Evolutionary conservation across 2,797 vertebrate species (phyloP), one percentile per base, ranked within the genome.

Genomic region (Cossypha polioptera): DNA sequence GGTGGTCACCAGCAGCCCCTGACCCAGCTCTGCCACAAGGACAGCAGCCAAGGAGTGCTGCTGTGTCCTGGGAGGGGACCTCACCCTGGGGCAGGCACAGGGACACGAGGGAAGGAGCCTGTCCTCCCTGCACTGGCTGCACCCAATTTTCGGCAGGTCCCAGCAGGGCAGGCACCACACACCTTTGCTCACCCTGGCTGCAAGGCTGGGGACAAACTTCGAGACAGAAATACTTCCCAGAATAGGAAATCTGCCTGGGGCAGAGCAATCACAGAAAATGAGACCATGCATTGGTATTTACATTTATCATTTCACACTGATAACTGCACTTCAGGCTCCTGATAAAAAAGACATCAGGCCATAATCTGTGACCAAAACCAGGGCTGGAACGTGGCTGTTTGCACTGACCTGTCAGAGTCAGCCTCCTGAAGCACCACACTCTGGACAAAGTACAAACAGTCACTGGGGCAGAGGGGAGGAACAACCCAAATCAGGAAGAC

Each of bases 21-120:
- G 73, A 59, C 33, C 61, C 33, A 3, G 80, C 79, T 38, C 22
- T 9, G 7, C 67, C 65, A 3, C 0, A 13, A 29, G 53, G 36
- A 12, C 1, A 8, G 71, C 71, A 35, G 78, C 78, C 90, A n/a
- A 28, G 19, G 67, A 57, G 72, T 0, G 2, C 42, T 4, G 77
- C 10, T 5, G 9, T 2, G 4, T 5, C 21, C 77, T 0, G 0
- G 71, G 67, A 45, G 14, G 21, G 6, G 72, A 50, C 26, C 33
- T 82, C 79, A 28, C 35, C 38, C 48, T 40, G 29, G 1, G 2
- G 5, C 28, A 10, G 13, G 40, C 68, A 5, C 3, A 0, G 43
- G 1, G 4, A 5, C 36, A 21, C 7, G 17, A 26, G 73, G 18
- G 26, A 51, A 53, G 1, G 3, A 51, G 62, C n/a, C 1, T 1